A percentile compares a stretch with the other conserved stretches of the same genome.
phyloP scores from a whole-genome alignment of 1,140 invertebrate species.

The Asbolus verrucosus region DNA sequence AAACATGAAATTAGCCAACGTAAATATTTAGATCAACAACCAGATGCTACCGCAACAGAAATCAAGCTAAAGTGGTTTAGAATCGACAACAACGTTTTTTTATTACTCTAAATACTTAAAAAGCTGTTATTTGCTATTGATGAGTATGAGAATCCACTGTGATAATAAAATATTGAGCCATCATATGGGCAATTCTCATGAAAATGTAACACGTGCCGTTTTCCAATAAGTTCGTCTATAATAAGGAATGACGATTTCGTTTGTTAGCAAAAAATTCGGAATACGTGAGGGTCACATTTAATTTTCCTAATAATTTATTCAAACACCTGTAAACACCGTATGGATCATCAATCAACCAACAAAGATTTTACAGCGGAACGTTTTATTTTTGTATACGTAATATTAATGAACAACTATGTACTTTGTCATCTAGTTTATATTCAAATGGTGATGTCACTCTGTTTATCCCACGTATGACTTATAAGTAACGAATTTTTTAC shows the following conservation, averaged over 20 bases:
- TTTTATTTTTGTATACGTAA: background rate
- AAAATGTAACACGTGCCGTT: background rate
- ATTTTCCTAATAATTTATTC: slow-evolving; percentile 17
- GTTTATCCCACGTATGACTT: background rate
- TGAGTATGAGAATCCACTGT: background rate
- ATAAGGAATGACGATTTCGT: slow-evolving; percentile 3
- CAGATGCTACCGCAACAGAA: slow-evolving; percentile 2
- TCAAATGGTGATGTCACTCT: background rate
- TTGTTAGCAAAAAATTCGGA: slow-evolving; percentile 9
- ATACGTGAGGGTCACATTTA: background rate
- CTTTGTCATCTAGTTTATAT: no score
- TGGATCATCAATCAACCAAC: background rate
- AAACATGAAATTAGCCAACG: slow-evolving; percentile 7
- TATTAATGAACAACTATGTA: background rate
- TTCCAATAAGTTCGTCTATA: background rate
- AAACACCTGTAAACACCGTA: background rate
- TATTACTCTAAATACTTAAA: slow-evolving; percentile 3
- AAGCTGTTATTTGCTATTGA: background rate
- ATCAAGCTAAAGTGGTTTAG: background rate
- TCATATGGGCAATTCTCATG: slow-evolving; percentile 20
- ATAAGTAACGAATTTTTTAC: no score
- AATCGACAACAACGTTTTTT: background rate
- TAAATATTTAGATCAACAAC: slow-evolving; percentile 3
- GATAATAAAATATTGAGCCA: background rate
- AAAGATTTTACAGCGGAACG: background rate